Base-by-base conservation (phyloP, 1,140 invertebrate species). In the Cryptotermes secundus region DNA sequence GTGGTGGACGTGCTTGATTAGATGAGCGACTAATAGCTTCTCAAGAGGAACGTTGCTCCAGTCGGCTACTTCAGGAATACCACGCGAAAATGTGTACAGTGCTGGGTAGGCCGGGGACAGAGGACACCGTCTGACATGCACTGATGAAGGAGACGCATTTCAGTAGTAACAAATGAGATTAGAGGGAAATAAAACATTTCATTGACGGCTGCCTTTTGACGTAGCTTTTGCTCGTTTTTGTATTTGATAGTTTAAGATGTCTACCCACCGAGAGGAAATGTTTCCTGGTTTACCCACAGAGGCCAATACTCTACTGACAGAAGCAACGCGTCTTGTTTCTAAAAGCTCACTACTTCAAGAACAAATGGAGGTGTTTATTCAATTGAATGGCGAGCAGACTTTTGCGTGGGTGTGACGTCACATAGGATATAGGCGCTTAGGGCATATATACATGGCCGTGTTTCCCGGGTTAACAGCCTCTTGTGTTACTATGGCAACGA, bases 401-500 rank as follows among this genome's bases (percentile, higher is more conserved):
- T 31, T 26, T 72, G 59, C 59, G 59, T 72, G 59, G 59, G 59
- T n/a, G 59, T 72, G 59, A 72, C 59, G n/a, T 72, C 59, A 72
- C 59, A n/a, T 72, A 72, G n/a, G 6, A 12, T 72, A 72, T 72
- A 72, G 59, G 59, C 26, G n/a, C 26, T 72, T 72, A n/a, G 59
- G n/a, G 26, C n/a, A 72, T 72, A 72, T n/a, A 72, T 72, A 72
- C n/a, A 31, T 31, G 26, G n/a, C 59, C 59, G 9, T 45, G 80
- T 81, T 81, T 81, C 34, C 80, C 80, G 80, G 80, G 80, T 81
- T 81, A 81, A 81, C 80, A 81, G 80, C 80, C 80, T 72, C 59
- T 81, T 81, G 80, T 45, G 83, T 83, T 79, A 59, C 59, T 49
- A 83, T 83, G 83, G 36, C 83, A 42, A 83, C 83, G 83, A 36